Evolutionary conservation across 2,797 vertebrate genomes (phyloP).

Genomic region (Phalloptychus januarius): DNA sequence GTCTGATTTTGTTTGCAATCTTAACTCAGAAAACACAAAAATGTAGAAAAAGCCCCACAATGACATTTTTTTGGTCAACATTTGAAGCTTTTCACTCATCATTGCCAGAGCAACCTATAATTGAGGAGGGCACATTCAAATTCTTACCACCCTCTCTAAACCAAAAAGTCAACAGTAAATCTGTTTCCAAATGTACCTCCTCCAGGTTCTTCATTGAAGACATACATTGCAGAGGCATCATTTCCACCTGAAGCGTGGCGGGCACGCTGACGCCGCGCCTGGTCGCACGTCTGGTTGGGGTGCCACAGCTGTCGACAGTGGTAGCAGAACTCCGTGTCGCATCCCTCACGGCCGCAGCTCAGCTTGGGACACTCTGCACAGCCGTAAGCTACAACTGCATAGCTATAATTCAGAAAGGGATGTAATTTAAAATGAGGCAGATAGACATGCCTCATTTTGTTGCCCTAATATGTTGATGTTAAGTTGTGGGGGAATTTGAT

Average conservation of each 20-base stretch:
- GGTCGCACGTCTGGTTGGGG: conserved; percentile 85
- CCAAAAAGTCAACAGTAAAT: not conserved
- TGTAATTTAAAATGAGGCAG: not conserved
- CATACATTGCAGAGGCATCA: conserved; percentile 77
- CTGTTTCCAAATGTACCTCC: conserved; percentile 68
- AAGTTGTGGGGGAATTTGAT: not conserved
- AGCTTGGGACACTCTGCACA: conserved; percentile 89
- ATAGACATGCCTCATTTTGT: not conserved
- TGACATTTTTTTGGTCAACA: not conserved
- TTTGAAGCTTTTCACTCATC: not conserved
- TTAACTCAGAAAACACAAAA: not conserved
- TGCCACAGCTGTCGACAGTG: conserved; percentile 92
- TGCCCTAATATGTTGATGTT: not conserved
- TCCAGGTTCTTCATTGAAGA: conserved; percentile 82
- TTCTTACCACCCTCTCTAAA: not conserved
- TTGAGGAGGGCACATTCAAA: not conserved
- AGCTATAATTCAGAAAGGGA: conserved; percentile 72
- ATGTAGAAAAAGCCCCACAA: not conserved
- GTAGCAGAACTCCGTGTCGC: conserved; percentile 90
- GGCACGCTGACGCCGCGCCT: conserved; percentile 82
- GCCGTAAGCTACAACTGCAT: conserved; percentile 88
- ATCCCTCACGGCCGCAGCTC: conserved; percentile 85
- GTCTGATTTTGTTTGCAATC: not conserved
- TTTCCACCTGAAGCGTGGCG: conserved; percentile 77
- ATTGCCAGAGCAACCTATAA: not conserved